phyloP scores from a whole-genome alignment of 2,888 invertebrate genomes.

The Tiliacea citrago region DNA sequence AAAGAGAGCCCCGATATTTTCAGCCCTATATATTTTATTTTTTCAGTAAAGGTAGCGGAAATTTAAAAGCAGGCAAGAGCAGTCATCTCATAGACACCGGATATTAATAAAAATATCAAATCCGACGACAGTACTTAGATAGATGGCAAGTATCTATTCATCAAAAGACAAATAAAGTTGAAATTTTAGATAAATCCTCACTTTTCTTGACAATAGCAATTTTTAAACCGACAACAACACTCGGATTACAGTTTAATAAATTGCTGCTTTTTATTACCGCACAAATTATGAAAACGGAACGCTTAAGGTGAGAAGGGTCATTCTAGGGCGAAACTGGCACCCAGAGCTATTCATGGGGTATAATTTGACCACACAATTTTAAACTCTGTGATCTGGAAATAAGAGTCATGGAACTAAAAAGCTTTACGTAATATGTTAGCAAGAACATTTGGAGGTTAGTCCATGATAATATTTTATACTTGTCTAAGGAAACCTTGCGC shows the following conservation, averaged over 20 bases:
- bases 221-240: slow-evolving; percentile 67
- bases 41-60: slow-evolving; percentile 39
- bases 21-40: slow-evolving; percentile 30
- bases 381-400: slow-evolving; percentile 37
- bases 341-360: slow-evolving; percentile 34
- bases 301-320: slow-evolving; percentile 69
- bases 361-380: slow-evolving; percentile 27
- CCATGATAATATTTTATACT: slow-evolving; percentile 51
- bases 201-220: slow-evolving; percentile 67
- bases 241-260: slow-evolving; percentile 69
- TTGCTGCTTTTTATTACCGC: slow-evolving; percentile 67
- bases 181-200: slow-evolving; percentile 44
- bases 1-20: slow-evolving; percentile 21
- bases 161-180: slow-evolving; percentile 42
- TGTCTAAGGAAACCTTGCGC: slow-evolving; percentile 48
- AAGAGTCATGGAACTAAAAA: slow-evolving; percentile 26
- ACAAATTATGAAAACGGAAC: slow-evolving; percentile 68
- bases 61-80: slow-evolving; percentile 37
- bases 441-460: slow-evolving; percentile 43
- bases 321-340: slow-evolving; percentile 45
- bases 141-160: slow-evolving; percentile 44
- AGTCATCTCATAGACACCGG: slow-evolving; percentile 47
- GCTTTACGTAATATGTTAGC: slow-evolving; percentile 7
- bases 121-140: slow-evolving; percentile 13
- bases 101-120: slow-evolving; percentile 57